A percentile compares a stretch with the other conserved stretches of the same genome.
Conservation (phyloP, 2,113 vertebrate genomes). For the Piaya cayana region DNA sequence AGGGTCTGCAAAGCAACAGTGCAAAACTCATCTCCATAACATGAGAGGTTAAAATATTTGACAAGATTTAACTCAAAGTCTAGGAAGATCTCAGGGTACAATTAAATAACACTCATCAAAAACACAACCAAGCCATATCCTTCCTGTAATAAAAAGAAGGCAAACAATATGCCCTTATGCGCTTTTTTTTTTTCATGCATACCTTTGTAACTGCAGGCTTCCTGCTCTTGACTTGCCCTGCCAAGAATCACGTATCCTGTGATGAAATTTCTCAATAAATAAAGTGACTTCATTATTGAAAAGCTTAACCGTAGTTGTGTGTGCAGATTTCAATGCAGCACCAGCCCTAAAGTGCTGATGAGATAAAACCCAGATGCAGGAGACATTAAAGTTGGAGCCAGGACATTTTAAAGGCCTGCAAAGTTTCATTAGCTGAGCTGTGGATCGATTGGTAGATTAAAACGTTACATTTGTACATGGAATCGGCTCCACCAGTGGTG, state of each 20-base stretch:
- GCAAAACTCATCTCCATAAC: not conserved
- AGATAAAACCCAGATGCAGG: constrained; percentile 63
- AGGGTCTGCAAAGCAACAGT: constrained; percentile 22
- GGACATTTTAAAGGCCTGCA: constrained; percentile 46
- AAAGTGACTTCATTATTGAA: constrained; percentile 67
- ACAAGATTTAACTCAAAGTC: constrained; percentile 4
- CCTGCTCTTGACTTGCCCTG: constrained; percentile 64
- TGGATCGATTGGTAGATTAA: constrained; percentile 53
- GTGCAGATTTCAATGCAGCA: constrained; percentile 57
- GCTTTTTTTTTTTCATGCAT: constrained; percentile 25
- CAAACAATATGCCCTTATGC: constrained; percentile 66
- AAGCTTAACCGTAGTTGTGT: constrained; percentile 53
- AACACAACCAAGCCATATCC: constrained; percentile 54
- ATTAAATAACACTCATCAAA: constrained; percentile 64
- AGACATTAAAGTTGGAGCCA: constrained; percentile 46
- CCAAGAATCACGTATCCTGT: constrained; percentile 69
- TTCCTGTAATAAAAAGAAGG: constrained; percentile 69
- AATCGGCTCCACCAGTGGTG: constrained; percentile 26
- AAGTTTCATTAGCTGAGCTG: constrained; percentile 64
- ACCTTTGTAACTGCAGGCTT: constrained; percentile 72
- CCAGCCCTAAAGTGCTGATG: constrained; percentile 39
- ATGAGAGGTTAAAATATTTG: not conserved
- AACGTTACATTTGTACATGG: constrained; percentile 21
- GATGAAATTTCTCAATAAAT: constrained; percentile 69
- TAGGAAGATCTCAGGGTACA: constrained; percentile 46